A percentile compares a stretch with the other conserved stretches of the same genome.
Evolutionary conservation across 2,113 vertebrate species (phyloP).

Genomic region (Paracanthobrama guichenoti): DNA sequence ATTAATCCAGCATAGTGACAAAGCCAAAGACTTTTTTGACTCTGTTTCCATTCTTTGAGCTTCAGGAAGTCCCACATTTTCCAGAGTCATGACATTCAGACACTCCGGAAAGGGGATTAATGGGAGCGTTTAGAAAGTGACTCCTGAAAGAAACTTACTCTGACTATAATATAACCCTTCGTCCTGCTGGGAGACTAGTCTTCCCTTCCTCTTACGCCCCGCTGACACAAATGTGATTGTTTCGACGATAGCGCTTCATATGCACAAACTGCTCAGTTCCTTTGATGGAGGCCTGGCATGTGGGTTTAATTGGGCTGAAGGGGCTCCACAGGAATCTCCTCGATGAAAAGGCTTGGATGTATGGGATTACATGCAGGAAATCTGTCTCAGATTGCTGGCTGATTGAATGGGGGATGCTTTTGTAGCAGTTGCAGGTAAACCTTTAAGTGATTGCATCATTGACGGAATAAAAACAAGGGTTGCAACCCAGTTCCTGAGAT

Average conservation of each 20-base stretch:
- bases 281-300: constrained; percentile 43
- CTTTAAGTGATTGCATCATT: constrained; percentile 9
- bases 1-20: not conserved
- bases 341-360: constrained; percentile 42
- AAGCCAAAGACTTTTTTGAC: constrained; percentile 15
- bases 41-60: not conserved
- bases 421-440: constrained; percentile 1
- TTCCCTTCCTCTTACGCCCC: constrained; percentile 14
- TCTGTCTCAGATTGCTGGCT: constrained; percentile 15
- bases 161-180: not conserved
- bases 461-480: not conserved
- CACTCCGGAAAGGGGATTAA: constrained; percentile 34
- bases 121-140: constrained; percentile 22
- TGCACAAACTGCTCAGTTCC: constrained; percentile 37
- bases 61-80: constrained; percentile 5
- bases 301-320: constrained; percentile 43
- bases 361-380: constrained; percentile 50
- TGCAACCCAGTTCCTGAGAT: not conserved
- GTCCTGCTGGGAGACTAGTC: constrained; percentile 36
- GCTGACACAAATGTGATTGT: constrained; percentile 22
- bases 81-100: constrained; percentile 22
- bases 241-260: constrained; percentile 36
- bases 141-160: constrained; percentile 18
- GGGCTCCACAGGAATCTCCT: constrained; percentile 38
- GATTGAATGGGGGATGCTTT: not conserved